Evolutionary conservation across 2,113 vertebrate genomes (phyloP).

Genomic region (Phalacrocorax brasilianus): DNA sequence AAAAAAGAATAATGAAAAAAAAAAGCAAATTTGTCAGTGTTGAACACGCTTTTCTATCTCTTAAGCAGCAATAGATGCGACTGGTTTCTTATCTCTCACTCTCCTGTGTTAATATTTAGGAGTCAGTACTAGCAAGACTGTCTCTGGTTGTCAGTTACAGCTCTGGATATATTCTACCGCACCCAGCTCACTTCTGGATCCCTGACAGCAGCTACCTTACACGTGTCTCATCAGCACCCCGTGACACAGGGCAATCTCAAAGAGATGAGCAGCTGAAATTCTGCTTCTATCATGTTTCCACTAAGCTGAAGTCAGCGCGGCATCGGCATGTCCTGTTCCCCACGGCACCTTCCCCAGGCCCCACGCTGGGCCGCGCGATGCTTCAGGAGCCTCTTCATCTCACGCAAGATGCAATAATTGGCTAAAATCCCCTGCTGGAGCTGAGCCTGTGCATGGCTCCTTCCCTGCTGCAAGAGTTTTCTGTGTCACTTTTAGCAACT

Average conservation of each 20-base stretch:
- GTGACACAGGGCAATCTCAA: neutral
- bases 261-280: neutral
- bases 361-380: neutral
- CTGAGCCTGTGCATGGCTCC: neutral
- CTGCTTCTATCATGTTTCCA: neutral
- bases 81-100: neutral
- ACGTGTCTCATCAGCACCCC: neutral
- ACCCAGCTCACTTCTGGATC: neutral
- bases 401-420: neutral
- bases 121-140: neutral
- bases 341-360: neutral
- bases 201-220: neutral
- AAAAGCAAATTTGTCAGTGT: neutral
- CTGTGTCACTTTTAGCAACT: neutral
- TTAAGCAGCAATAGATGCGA: neutral
- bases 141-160: neutral
- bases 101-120: neutral
- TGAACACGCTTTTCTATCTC: neutral
- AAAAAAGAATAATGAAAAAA: neutral
- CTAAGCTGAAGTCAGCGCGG: accelerated
- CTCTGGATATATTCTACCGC: neutral
- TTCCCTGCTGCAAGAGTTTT: neutral
- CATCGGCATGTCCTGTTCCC: accelerated
- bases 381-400: neutral
- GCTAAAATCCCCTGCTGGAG: neutral